A percentile compares a stretch with the other conserved stretches of the same genome.
Conservation (phyloP, 2,113 vertebrate species). For the Orthonyx spaldingii region DNA sequence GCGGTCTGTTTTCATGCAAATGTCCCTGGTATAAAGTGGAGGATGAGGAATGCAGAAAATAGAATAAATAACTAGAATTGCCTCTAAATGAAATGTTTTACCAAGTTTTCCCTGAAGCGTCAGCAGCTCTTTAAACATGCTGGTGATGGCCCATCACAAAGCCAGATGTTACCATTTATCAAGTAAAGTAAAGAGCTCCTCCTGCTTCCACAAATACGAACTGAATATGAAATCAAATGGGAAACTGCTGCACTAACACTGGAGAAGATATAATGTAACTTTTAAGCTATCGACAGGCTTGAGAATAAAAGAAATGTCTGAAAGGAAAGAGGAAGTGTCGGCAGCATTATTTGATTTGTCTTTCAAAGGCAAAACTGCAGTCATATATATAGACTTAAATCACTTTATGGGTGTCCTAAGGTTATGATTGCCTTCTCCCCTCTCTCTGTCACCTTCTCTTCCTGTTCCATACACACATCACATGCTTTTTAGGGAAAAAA, state of each 20-base stretch:
- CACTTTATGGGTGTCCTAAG: neutral
- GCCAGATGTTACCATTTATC: constrained; percentile 66
- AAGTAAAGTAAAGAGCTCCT: constrained; percentile 56
- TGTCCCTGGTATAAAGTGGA: neutral
- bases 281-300: neutral
- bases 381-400: neutral
- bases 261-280: constrained; percentile 32
- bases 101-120: constrained; percentile 52
- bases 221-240: constrained; percentile 55
- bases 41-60: constrained; percentile 17
- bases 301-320: constrained; percentile 21
- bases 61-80: constrained; percentile 58
- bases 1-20: constrained; percentile 37
- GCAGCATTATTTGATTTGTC: neutral
- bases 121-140: constrained; percentile 56
- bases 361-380: constrained; percentile 24
- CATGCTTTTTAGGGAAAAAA: neutral
- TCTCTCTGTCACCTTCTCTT: neutral
- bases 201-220: constrained; percentile 62
- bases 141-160: constrained; percentile 61
- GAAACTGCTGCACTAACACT: constrained; percentile 28
- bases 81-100: constrained; percentile 53
- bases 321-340: neutral
- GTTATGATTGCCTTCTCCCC: neutral
- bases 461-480: neutral